Conservation (phyloP, 2,797 vertebrate genomes). For the Oryzias dopingdopingensis region DNA sequence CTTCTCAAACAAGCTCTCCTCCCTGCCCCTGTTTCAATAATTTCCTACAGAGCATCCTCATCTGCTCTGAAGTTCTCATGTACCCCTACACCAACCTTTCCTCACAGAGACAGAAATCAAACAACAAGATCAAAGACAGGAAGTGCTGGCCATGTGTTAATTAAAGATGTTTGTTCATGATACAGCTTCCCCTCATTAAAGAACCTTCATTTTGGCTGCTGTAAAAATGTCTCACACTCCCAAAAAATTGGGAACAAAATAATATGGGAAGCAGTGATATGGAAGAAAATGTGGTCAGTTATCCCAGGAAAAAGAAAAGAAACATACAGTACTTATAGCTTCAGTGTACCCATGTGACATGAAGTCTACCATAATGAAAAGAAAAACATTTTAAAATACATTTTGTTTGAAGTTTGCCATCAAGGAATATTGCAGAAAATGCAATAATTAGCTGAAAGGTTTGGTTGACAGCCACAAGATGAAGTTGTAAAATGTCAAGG, state of each 20-base stretch:
- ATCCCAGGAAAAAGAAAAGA: conserved; percentile 42
- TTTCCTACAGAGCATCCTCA: conserved; percentile 45
- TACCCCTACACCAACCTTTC: conserved; percentile 37
- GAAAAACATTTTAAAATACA: conserved; percentile 12
- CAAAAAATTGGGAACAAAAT: conserved; percentile 67
- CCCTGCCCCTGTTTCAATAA: conserved; percentile 25
- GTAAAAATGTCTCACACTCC: conserved; percentile 65
- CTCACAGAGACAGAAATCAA: conserved; percentile 63
- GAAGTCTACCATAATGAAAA: conserved; percentile 8
- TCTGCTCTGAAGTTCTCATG: conserved; percentile 29
- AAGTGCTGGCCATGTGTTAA: conserved; percentile 76
- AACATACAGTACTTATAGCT: conserved; percentile 17
- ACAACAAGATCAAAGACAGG: conserved; percentile 71
- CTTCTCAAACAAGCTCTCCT: conserved; percentile 39
- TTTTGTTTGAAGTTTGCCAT: background rate
- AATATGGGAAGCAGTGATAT: conserved; percentile 67
- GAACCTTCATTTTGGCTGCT: conserved; percentile 73
- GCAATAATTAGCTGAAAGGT: too few relatives aligned
- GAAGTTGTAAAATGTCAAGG: too few relatives aligned
- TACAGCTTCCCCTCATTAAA: conserved; percentile 69
- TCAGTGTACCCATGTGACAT: conserved; percentile 32
- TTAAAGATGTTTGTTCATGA: conserved; percentile 83
- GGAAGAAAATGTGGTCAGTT: conserved; percentile 47
- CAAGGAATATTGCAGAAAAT: too few relatives aligned
- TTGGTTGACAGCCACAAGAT: too few relatives aligned